Evolutionary conservation across 1,140 invertebrate genomes (phyloP).

Genomic region (Zaprionus inermis): DNA sequence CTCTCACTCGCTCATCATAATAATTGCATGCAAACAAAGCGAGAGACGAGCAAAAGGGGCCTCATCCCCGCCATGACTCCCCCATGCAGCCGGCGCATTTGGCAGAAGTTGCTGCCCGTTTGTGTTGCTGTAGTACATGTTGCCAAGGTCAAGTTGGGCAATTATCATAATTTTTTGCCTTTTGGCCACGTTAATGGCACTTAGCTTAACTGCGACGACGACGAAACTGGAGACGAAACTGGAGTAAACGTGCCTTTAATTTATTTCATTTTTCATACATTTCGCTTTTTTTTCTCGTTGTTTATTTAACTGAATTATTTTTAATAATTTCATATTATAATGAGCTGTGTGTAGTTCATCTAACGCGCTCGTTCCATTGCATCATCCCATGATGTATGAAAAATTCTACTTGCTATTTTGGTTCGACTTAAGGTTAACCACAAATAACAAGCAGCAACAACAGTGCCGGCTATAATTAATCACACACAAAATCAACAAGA

Average conservation of each 20-base stretch:
- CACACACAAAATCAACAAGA: conserved; percentile 66
- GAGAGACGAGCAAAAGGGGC: conserved; percentile 21
- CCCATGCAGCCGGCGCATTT: conserved; percentile 58
- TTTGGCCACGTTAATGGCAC: conserved; percentile 54
- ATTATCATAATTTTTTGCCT: conserved; percentile 77
- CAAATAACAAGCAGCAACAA: conserved; percentile 54
- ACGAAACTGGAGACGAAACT: conserved; percentile 75
- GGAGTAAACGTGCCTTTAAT: conserved; percentile 79
- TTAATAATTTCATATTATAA: conserved; percentile 57
- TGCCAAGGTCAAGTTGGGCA: conserved; percentile 73
- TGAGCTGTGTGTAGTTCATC: conserved; percentile 31
- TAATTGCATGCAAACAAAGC: conserved; percentile 74
- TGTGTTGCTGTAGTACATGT: conserved; percentile 32
- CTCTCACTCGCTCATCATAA: conserved; percentile 53
- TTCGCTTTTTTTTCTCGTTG: conserved; percentile 21
- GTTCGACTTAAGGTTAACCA: conserved; percentile 74
- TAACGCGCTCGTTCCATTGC: conserved; percentile 58
- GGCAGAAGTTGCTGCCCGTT: conserved; percentile 57
- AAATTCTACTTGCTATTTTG: conserved; percentile 81
- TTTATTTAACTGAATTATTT: conserved; percentile 50
- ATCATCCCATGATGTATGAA: conserved; percentile 70
- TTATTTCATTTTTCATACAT: conserved; percentile 48
- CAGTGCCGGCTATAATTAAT: conserved; percentile 65
- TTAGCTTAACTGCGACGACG: conserved; percentile 49
- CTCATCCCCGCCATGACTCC: not conserved